Conservation (phyloP, 2,113 vertebrate genomes). For the Engraulis encrasicolus region DNA sequence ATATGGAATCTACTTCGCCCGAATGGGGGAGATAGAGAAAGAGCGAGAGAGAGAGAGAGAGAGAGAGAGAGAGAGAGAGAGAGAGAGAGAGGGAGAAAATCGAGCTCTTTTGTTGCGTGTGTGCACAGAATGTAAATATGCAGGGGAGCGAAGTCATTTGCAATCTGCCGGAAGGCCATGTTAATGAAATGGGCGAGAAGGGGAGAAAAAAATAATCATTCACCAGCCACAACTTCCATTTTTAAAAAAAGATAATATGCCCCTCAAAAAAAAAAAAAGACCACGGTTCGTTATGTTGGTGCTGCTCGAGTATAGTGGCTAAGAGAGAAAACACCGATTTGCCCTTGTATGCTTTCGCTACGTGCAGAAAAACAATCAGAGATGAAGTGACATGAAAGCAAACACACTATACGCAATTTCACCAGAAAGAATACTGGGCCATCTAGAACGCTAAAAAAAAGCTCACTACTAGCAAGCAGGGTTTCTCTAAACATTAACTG, state of each 20-base stretch:
- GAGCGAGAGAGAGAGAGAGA: too few relatives aligned
- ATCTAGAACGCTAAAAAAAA: not conserved
- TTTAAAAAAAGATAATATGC: slow-evolving; percentile 22
- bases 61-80: too few relatives aligned
- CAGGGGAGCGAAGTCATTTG: slow-evolving; percentile 34
- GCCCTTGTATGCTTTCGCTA: not conserved
- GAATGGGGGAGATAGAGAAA: slow-evolving; percentile 24
- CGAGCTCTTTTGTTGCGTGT: slow-evolving; percentile 24
- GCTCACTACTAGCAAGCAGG: slow-evolving; percentile 10
- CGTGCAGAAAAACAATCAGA: not conserved
- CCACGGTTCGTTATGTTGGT: slow-evolving; percentile 12
- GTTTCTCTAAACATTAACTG: slow-evolving; percentile 35
- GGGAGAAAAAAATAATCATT: slow-evolving; percentile 21
- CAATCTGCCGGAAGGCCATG: slow-evolving; percentile 39
- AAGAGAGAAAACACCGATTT: not conserved
- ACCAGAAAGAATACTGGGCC: not conserved
- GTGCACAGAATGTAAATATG: slow-evolving; percentile 42
- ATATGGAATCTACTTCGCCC: slow-evolving; percentile 16
- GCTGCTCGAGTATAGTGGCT: not conserved
- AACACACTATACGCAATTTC: not conserved
- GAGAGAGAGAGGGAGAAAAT: too few relatives aligned
- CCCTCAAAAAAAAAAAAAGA: not conserved
- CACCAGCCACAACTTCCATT: slow-evolving; percentile 27
- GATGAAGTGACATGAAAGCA: too few relatives aligned
- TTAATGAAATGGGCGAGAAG: slow-evolving; percentile 37